These are phyloP conservation scores for Amphimallon solstitiale DNA, from an alignment of 2,888 invertebrate species.

Conservation along the genomic window DNA sequence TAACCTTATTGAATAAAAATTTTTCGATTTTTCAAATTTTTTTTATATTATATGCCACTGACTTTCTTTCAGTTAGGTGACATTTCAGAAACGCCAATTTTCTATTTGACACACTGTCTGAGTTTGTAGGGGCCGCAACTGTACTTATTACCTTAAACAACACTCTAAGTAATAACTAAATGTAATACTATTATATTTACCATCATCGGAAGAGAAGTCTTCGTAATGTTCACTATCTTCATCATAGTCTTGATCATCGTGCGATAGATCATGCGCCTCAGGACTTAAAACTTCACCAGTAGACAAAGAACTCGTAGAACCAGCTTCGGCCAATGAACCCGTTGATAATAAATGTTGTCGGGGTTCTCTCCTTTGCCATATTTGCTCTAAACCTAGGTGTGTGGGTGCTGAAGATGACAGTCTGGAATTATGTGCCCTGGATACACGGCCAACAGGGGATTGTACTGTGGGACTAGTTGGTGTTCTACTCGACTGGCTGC, in stretches of 20 bases:
- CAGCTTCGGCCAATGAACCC: slow-evolving; percentile 85
- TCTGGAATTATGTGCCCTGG: slow-evolving; percentile 65
- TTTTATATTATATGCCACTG: too few relatives aligned
- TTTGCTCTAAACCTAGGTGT: slow-evolving; percentile 81
- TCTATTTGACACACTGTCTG: too few relatives aligned
- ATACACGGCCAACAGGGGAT: slow-evolving; percentile 31
- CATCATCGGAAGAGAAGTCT: slow-evolving; percentile 85
- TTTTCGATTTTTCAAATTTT: too few relatives aligned
- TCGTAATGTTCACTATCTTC: slow-evolving; percentile 89
- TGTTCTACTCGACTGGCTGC: slow-evolving; percentile 75
- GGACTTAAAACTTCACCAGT: slow-evolving; percentile 86
- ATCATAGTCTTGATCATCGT: slow-evolving; percentile 82
- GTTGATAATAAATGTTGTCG: slow-evolving; percentile 87
- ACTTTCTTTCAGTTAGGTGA: too few relatives aligned
- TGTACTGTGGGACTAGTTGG: slow-evolving; percentile 58
- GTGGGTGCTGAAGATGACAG: slow-evolving; percentile 90
- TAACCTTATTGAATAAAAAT: too few relatives aligned
- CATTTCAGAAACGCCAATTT: too few relatives aligned
- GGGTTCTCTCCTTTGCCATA: slow-evolving; percentile 89
- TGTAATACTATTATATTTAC: too few relatives aligned
- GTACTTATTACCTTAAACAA: too few relatives aligned
- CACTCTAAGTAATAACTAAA: too few relatives aligned
- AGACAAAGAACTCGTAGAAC: slow-evolving; percentile 84
- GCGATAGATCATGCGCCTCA: slow-evolving; percentile 80
- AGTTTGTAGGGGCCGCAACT: too few relatives aligned